These are phyloP conservation scores for Pipistrellus pygmaeus DNA, from an alignment of 2,797 vertebrate species.

Conservation along the genomic window DNA sequence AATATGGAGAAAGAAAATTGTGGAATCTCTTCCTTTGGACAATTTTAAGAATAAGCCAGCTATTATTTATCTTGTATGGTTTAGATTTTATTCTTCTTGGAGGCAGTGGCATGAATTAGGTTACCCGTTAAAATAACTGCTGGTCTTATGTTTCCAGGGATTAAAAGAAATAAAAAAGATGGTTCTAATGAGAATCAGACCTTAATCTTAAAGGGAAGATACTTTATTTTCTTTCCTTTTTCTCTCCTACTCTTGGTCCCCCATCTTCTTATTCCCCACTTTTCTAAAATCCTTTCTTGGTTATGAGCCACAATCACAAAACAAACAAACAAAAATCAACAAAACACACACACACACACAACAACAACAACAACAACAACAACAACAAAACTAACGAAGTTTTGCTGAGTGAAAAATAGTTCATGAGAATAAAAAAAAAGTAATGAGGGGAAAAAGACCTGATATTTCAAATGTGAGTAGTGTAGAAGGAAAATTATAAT, in stretches of 20 bases:
- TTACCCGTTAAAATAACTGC: conserved; percentile 60
- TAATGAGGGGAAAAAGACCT: not conserved
- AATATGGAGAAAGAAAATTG: conserved; percentile 27
- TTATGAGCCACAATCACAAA: not conserved
- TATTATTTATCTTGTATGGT: conserved; percentile 63
- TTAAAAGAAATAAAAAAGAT: conserved; percentile 18
- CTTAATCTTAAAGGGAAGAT: not conserved
- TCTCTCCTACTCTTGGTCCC: not conserved
- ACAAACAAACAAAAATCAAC: no score
- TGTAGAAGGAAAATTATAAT: not conserved
- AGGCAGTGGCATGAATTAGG: conserved; percentile 47
- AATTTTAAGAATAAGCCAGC: conserved; percentile 38
- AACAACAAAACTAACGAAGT: not conserved
- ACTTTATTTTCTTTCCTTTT: not conserved
- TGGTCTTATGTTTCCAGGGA: conserved; percentile 47
- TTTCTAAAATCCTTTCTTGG: not conserved
- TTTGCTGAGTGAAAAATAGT: not conserved
- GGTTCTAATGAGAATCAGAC: conserved; percentile 45
- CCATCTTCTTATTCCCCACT: not conserved
- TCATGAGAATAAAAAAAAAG: not conserved
- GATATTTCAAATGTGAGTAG: not conserved
- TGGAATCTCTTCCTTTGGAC: conserved; percentile 20
- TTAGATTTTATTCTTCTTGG: conserved; percentile 67
- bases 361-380: not conserved
- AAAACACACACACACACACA: no score